Evolutionary conservation across 2,113 vertebrate genomes (phyloP).

Genomic region (Uria aalge): DNA sequence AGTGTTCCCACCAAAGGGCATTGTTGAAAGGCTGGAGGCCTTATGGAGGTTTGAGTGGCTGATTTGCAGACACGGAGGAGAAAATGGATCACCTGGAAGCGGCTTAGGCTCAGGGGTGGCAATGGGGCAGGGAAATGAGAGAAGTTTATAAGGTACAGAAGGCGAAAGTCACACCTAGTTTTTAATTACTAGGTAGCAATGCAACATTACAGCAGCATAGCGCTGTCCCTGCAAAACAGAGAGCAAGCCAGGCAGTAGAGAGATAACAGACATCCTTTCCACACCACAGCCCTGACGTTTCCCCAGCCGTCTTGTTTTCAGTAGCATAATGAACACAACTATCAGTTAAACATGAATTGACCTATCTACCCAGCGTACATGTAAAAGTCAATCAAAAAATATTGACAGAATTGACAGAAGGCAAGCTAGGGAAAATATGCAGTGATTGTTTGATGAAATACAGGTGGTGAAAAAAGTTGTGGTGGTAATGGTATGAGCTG

Average conservation of each 20-base stretch:
- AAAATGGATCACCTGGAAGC: background rate
- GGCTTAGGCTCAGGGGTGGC: background rate
- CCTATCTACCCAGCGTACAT: background rate
- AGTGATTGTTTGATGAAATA: background rate
- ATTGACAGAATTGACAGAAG: background rate
- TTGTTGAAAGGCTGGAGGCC: background rate
- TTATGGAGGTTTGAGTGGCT: background rate
- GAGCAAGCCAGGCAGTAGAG: background rate
- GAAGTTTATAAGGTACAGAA: background rate
- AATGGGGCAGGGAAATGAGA: background rate
- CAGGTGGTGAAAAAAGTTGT: background rate
- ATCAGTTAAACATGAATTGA: background rate
- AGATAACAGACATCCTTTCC: background rate
- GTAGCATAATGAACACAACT: background rate
- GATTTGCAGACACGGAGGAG: background rate
- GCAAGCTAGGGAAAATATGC: background rate
- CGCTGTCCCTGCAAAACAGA: background rate
- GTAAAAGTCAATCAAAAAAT: background rate
- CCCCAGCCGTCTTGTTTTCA: background rate
- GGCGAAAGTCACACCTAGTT: background rate
- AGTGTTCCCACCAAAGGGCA: rapidly evolving
- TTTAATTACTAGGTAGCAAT: background rate
- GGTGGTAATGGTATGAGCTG: background rate
- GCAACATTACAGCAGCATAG: background rate
- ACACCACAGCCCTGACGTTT: background rate